Evolutionary conservation across 2,888 invertebrate species (phyloP).

Genomic region (Meliscaeva auricollis): DNA sequence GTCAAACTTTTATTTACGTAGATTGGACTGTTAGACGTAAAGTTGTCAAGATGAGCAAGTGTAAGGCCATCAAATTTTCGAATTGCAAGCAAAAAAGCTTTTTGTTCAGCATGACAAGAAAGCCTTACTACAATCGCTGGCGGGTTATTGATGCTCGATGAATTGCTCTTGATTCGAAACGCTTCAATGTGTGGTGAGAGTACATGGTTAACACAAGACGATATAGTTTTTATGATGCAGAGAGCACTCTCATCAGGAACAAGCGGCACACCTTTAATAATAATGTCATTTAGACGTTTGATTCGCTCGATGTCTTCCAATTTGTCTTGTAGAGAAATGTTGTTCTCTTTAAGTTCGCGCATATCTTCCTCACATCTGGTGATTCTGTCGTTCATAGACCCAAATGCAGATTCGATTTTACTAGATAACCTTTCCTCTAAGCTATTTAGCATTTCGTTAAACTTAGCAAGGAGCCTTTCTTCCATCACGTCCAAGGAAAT

Average conservation of each 20-base stretch:
- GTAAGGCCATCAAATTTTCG: too few relatives aligned
- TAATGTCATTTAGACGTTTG: neutral
- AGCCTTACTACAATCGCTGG: too few relatives aligned
- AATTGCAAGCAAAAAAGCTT: too few relatives aligned
- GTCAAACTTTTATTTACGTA: too few relatives aligned
- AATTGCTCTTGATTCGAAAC: too few relatives aligned
- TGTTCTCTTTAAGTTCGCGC: neutral
- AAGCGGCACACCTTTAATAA: neutral
- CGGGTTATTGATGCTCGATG: too few relatives aligned
- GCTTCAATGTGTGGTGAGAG: too few relatives aligned
- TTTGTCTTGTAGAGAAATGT: neutral
- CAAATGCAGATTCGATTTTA: neutral
- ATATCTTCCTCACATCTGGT: conserved; percentile 2
- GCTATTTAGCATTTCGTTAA: neutral
- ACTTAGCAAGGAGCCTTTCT: neutral
- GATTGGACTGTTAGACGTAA: too few relatives aligned
- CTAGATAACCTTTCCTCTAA: neutral
- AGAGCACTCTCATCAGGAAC: neutral
- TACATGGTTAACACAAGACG: too few relatives aligned
- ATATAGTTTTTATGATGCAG: neutral
- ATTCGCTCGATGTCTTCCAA: neutral
- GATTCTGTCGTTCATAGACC: neutral
- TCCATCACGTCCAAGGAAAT: neutral
- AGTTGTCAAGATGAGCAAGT: too few relatives aligned
- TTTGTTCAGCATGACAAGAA: too few relatives aligned